Evolutionary conservation across 2,888 invertebrate genomes (phyloP).

Genomic region (Caenorhabditis sp.): DNA sequence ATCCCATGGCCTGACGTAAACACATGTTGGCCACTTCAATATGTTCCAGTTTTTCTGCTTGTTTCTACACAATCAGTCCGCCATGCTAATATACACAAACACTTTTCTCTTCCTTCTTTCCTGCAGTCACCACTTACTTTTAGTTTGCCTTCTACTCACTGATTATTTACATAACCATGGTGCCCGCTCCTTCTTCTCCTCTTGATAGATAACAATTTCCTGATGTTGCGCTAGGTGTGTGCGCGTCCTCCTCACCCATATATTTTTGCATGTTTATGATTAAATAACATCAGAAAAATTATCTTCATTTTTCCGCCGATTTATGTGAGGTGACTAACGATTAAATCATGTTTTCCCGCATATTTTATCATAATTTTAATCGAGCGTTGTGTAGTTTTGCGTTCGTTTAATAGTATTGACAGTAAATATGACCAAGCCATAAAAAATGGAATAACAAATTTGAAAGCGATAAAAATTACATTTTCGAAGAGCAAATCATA

Average conservation of each 20-base stretch:
- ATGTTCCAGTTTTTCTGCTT: background rate
- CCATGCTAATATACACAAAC: constrained; percentile 1
- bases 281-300: background rate
- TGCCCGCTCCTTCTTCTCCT: background rate
- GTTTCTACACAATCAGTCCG: background rate
- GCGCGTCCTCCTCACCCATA: too few relatives aligned
- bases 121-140: constrained; percentile 1
- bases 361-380: background rate
- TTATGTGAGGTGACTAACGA: background rate
- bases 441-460: background rate
- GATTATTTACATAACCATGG: background rate
- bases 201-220: background rate
- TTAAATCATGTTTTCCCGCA: background rate
- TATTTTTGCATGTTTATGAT: background rate
- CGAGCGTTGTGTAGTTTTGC: background rate
- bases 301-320: background rate
- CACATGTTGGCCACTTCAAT: background rate
- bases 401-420: background rate
- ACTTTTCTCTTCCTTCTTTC: too few relatives aligned
- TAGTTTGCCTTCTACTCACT: background rate
- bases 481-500: background rate
- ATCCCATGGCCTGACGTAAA: background rate
- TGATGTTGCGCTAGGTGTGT: background rate
- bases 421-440: too few relatives aligned
- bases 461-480: background rate